These are phyloP conservation scores for Neoaliturus tenellus DNA, from an alignment of 2,888 invertebrate genomes.

Conservation along the genomic window DNA sequence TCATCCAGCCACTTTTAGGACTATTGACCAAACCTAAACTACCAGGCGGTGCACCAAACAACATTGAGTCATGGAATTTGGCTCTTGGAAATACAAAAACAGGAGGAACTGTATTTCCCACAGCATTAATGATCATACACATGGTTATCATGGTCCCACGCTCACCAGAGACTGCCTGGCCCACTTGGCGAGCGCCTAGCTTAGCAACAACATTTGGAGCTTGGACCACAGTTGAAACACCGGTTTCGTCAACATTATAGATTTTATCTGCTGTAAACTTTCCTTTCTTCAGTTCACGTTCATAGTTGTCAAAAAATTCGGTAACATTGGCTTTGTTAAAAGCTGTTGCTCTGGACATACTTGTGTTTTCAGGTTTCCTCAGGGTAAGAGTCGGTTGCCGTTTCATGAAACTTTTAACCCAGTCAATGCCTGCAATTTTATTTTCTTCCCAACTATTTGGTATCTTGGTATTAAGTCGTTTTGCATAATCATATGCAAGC, in stretches of 20 bases:
- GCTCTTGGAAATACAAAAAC: slow-evolving; percentile 35
- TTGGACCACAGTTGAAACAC: slow-evolving; percentile 33
- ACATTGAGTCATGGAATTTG: neutral
- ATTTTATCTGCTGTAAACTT: slow-evolving; percentile 30
- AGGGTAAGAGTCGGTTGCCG: slow-evolving; percentile 52
- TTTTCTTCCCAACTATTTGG: slow-evolving; percentile 26
- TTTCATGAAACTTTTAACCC: slow-evolving; percentile 57
- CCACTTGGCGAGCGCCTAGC: slow-evolving; percentile 34
- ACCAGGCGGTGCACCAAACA: slow-evolving; percentile 33
- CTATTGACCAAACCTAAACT: slow-evolving; percentile 39
- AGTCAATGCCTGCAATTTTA: slow-evolving; percentile 56
- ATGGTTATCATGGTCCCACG: neutral
- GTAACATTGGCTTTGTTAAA: slow-evolving; percentile 31
- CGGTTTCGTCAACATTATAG: slow-evolving; percentile 45
- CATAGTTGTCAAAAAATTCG: slow-evolving; percentile 40
- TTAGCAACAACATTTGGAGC: slow-evolving; percentile 39
- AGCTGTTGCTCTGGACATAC: slow-evolving; percentile 11
- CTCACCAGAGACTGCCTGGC: slow-evolving; percentile 26
- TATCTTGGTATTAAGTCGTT: neutral
- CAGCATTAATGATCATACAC: slow-evolving; percentile 19
- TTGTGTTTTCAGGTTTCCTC: slow-evolving; percentile 37
- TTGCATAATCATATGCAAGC: slow-evolving; percentile 50
- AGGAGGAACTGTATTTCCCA: slow-evolving; percentile 41
- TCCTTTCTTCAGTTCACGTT: slow-evolving; percentile 12
- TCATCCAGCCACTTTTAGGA: slow-evolving; percentile 53